Evolutionary conservation across 1,140 invertebrate species (phyloP).

Genomic region (Sitodiplosis mosellana): DNA sequence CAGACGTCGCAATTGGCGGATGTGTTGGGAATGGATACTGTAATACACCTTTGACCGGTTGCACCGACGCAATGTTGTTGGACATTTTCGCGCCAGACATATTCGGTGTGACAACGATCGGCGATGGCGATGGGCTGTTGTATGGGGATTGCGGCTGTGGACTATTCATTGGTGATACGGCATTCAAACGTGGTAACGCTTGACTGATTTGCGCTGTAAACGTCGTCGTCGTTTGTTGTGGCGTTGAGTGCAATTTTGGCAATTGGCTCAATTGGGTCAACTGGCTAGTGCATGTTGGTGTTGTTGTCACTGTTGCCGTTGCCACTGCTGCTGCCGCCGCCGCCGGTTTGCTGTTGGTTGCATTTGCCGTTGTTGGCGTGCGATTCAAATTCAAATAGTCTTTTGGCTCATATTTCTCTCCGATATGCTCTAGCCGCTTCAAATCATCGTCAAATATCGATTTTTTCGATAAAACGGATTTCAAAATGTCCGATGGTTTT

Average conservation of each 20-base stretch:
- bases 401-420: slow-evolving; percentile 63
- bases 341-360: background rate
- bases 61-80: slow-evolving; percentile 4
- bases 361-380: slow-evolving; percentile 7
- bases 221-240: slow-evolving; percentile 1
- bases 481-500: slow-evolving; percentile 85
- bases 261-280: slow-evolving; percentile 2
- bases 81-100: slow-evolving; percentile 3
- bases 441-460: slow-evolving; percentile 93
- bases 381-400: slow-evolving; percentile 7
- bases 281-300: background rate
- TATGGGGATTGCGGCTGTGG: slow-evolving; percentile 23
- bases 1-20: slow-evolving; percentile 34
- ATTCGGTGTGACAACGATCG: slow-evolving; percentile 13
- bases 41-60: slow-evolving; percentile 35
- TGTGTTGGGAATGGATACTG: slow-evolving; percentile 69
- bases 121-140: slow-evolving; percentile 20
- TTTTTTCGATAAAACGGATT: slow-evolving; percentile 73
- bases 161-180: slow-evolving; percentile 23
- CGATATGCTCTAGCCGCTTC: slow-evolving; percentile 75
- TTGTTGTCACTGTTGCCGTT: background rate
- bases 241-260: slow-evolving; percentile 2
- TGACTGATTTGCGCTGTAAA: background rate
- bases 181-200: slow-evolving; percentile 16
- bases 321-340: no score